A percentile compares a stretch with the other conserved stretches of the same genome.
Evolutionary conservation across 2,113 vertebrate genomes (phyloP).

Genomic region (Brevimyrus niger): DNA sequence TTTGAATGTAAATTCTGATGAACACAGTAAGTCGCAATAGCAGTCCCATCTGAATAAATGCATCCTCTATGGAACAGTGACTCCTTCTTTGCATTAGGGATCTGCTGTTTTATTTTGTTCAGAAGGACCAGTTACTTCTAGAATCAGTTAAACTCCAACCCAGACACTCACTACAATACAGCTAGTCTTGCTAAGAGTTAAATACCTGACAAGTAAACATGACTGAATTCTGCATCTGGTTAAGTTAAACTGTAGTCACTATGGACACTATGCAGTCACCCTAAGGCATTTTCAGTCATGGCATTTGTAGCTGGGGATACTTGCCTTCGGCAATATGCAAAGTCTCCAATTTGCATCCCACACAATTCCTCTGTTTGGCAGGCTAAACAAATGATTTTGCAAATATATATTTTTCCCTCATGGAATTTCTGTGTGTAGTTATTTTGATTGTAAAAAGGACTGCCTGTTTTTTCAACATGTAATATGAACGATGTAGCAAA

Average conservation of each 20-base stretch:
- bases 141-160: neutral
- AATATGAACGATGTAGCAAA: neutral
- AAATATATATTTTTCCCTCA: slow-evolving; percentile 13
- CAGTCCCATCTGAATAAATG: neutral
- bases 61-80: neutral
- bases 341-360: slow-evolving; percentile 17
- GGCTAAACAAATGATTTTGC: neutral
- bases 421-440: slow-evolving; percentile 12
- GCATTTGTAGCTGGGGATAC: neutral
- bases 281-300: slow-evolving; percentile 7
- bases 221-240: neutral
- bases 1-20: neutral
- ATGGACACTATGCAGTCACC: neutral
- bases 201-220: neutral
- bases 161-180: neutral
- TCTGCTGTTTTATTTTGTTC: neutral
- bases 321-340: slow-evolving; percentile 9
- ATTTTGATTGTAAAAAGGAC: neutral
- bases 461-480: slow-evolving; percentile 2
- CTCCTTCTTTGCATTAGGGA: neutral
- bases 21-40: neutral
- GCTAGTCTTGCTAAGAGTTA: neutral
- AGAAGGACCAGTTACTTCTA: neutral
- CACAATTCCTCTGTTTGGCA: slow-evolving; percentile 10
- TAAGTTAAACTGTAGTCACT: neutral